These are phyloP conservation scores for Ormyrus nitidulus DNA, from an alignment of 2,888 invertebrate genomes.

Conservation along the genomic window DNA sequence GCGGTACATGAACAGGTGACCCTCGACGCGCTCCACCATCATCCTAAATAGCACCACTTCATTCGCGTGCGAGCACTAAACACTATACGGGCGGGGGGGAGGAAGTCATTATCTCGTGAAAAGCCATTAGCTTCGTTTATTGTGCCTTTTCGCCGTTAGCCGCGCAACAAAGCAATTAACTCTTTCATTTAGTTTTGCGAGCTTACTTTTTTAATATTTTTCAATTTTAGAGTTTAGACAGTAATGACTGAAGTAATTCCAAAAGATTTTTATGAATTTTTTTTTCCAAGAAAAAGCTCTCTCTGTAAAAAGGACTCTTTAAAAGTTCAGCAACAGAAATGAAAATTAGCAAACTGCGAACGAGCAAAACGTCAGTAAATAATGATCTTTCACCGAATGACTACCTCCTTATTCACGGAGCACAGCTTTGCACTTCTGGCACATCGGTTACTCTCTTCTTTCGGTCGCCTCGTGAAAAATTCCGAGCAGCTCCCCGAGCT, in stretches of 20 bases:
- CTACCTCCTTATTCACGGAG: constrained; percentile 39
- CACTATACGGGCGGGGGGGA: constrained; percentile 5
- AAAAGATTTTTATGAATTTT: no score
- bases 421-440: constrained; percentile 23
- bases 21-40: constrained; percentile 87
- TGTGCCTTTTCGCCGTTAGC: no score
- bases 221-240: no score
- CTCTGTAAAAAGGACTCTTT: no score
- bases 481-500: not conserved
- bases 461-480: not conserved
- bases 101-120: constrained; percentile 36
- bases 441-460: constrained; percentile 4
- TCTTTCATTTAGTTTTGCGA: no score
- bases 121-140: not conserved
- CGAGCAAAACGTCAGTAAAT: not conserved
- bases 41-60: constrained; percentile 73
- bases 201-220: no score
- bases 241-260: no score
- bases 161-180: no score
- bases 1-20: constrained; percentile 85
- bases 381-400: constrained; percentile 22
- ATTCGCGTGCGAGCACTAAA: constrained; percentile 62
- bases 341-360: not conserved
- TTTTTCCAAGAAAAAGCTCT: no score
- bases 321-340: no score